phyloP scores from a whole-genome alignment of 2,888 invertebrate genomes.

The Lycocerus yunnanus region DNA sequence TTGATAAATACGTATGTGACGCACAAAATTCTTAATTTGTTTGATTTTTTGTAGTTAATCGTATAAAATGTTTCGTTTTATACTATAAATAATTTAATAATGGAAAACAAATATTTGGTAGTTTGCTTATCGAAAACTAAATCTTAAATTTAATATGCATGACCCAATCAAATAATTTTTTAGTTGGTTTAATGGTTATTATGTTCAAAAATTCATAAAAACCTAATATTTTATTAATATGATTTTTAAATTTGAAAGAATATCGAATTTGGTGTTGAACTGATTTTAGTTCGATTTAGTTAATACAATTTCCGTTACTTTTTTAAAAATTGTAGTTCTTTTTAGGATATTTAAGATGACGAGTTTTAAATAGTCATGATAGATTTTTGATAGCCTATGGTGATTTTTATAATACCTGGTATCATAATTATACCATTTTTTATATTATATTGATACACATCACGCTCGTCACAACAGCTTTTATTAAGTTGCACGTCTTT shows the following conservation, averaged over 20 bases:
- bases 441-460: not conserved
- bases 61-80: not conserved
- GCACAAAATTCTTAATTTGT: not conserved
- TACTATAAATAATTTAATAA: not conserved
- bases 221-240: not conserved
- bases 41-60: not conserved
- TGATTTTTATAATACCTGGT: not conserved
- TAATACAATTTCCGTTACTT: not conserved
- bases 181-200: not conserved
- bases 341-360: too few species aligned
- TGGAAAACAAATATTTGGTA: not conserved
- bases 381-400: not conserved
- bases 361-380: not conserved
- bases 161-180: not conserved
- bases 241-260: not conserved
- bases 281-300: not conserved
- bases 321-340: not conserved
- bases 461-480: not conserved
- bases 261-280: not conserved
- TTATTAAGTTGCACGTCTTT: not conserved
- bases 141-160: not conserved
- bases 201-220: not conserved
- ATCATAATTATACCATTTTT: not conserved
- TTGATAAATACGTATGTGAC: not conserved
- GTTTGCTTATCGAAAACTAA: not conserved